Percentiles rank a stretch among this genome's conserved stretches.
phyloP scores from a whole-genome alignment of 1,140 invertebrate genomes.

The Apocrypta bakeri region DNA sequence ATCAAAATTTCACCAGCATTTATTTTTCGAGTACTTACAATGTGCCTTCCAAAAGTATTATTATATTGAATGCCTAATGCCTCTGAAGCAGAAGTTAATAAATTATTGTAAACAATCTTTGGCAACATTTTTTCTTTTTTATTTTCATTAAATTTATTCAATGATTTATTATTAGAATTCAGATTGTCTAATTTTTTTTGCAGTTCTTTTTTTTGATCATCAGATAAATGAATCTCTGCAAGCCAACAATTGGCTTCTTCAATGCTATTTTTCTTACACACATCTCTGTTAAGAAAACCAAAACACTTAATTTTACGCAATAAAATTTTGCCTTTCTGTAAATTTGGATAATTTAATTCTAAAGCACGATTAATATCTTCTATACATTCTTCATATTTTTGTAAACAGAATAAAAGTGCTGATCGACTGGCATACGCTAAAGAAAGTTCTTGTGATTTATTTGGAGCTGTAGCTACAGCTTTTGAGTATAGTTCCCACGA shows the following conservation, averaged over 20 bases:
- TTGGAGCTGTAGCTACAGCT: slow-evolving; percentile 77
- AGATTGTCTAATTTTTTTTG: neutral
- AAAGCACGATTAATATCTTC: slow-evolving; percentile 68
- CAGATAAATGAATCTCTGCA: neutral
- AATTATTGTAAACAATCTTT: slow-evolving; percentile 57
- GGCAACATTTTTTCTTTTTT: neutral
- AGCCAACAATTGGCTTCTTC: slow-evolving; percentile 15
- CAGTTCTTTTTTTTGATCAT: neutral
- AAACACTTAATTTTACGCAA: slow-evolving; percentile 56
- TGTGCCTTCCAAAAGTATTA: slow-evolving; percentile 78
- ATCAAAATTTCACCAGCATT: slow-evolving; percentile 86
- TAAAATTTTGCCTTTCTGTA: slow-evolving; percentile 58
- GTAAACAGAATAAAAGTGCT: slow-evolving; percentile 79
- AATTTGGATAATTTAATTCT: slow-evolving; percentile 58
- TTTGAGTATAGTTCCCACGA: slow-evolving; percentile 76
- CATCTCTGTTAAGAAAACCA: neutral
- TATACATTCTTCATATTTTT: slow-evolving; percentile 79
- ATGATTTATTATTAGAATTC: too few species aligned
- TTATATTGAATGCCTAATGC: slow-evolving; percentile 77
- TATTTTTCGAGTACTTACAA: slow-evolving; percentile 80
- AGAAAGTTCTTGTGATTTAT: slow-evolving; percentile 75
- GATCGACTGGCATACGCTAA: slow-evolving; percentile 83
- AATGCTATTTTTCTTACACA: neutral
- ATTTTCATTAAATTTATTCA: neutral
- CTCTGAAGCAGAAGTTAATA: slow-evolving; percentile 77